Evolutionary conservation across 1,140 invertebrate species (phyloP).

Genomic region (Ceratina calcarata): DNA sequence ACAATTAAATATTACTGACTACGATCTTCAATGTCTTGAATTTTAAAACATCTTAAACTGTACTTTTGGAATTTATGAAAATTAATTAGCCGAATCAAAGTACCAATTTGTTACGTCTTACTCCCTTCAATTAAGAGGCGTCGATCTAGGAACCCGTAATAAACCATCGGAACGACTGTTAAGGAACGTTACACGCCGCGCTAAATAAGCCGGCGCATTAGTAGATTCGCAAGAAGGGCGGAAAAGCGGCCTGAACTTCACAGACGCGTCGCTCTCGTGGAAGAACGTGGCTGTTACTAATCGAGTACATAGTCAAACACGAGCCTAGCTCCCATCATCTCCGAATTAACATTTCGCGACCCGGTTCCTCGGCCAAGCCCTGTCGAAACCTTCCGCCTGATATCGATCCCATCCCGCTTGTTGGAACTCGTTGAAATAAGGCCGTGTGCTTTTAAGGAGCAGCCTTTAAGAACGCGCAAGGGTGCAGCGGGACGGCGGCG

Average conservation of each 20-base stretch:
- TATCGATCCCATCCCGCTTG: conserved; percentile 3
- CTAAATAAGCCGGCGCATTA: neutral
- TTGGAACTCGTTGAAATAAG: conserved; percentile 28
- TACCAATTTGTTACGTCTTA: neutral
- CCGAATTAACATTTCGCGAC: conserved; percentile 38
- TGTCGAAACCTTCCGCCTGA: too few species aligned
- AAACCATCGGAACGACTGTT: neutral
- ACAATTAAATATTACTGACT: neutral
- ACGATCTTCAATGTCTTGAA: too few species aligned
- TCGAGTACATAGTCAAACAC: conserved; percentile 26
- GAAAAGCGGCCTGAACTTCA: neutral
- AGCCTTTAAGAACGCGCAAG: neutral
- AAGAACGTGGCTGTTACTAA: neutral
- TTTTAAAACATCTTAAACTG: too few species aligned
- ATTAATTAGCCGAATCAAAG: neutral
- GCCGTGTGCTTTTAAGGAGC: neutral
- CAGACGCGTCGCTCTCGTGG: neutral
- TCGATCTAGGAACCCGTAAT: neutral
- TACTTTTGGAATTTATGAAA: too few species aligned
- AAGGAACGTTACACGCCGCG: neutral
- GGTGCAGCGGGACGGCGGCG: neutral
- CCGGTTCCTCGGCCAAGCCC: neutral
- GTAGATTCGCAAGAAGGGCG: neutral
- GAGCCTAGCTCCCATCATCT: neutral
- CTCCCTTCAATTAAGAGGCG: too few species aligned